Evolutionary conservation across 2,888 invertebrate genomes (phyloP).

Genomic region (Odontothrips loti): DNA sequence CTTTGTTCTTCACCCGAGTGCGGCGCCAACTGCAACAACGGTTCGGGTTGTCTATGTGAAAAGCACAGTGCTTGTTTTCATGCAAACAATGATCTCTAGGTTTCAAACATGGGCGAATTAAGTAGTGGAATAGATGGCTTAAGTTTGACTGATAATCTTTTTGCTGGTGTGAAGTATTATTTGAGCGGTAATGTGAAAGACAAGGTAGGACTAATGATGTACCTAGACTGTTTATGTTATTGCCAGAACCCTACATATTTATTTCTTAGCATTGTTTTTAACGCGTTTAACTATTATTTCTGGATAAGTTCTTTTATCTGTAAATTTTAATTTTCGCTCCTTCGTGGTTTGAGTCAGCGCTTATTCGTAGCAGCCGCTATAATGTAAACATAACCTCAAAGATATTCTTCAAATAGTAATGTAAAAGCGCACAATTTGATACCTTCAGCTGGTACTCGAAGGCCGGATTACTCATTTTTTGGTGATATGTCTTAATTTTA

Average conservation of each 20-base stretch:
- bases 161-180: conserved; percentile 79
- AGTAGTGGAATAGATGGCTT: conserved; percentile 48
- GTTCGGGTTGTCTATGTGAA: neutral
- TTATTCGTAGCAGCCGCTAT: neutral
- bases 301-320: neutral
- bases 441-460: no score
- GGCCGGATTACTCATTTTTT: no score
- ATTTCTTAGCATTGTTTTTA: neutral
- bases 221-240: neutral
- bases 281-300: neutral
- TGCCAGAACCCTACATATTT: neutral
- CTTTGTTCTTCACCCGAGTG: conserved; percentile 12
- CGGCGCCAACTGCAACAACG: conserved; percentile 23
- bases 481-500: no score
- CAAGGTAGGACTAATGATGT: conserved; percentile 52
- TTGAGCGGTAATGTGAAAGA: conserved; percentile 73
- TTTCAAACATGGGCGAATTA: conserved; percentile 48
- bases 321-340: neutral
- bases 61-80: neutral
- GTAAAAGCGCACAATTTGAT: no score
- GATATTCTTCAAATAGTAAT: neutral
- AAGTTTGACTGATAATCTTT: conserved; percentile 58
- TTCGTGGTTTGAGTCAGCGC: neutral
- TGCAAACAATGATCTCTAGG: neutral
- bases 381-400: neutral